Evolutionary conservation across 2,797 vertebrate species (phyloP).

Genomic region (Momotus momota): DNA sequence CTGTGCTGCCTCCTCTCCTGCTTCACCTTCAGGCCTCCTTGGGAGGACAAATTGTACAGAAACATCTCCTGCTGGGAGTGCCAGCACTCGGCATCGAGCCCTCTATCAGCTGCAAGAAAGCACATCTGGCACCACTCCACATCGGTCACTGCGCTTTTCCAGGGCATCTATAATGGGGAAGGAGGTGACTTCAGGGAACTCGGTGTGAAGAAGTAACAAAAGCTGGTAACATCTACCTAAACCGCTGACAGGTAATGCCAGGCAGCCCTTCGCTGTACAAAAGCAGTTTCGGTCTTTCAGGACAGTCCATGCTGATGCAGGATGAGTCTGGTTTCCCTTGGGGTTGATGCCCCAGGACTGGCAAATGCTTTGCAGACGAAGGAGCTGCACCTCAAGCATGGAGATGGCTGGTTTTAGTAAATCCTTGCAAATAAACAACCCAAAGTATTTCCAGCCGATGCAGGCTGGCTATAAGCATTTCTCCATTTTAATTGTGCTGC

Average conservation of each 20-base stretch:
- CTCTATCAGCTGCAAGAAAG: background rate
- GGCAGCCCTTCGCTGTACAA: background rate
- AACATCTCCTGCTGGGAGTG: background rate
- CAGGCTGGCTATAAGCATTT: background rate
- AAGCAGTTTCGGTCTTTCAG: background rate
- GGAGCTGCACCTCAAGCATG: background rate
- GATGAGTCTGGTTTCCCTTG: background rate
- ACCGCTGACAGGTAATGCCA: background rate
- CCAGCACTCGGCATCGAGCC: background rate
- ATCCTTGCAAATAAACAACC: background rate
- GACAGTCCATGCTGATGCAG: background rate
- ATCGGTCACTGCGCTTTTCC: background rate
- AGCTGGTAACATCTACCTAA: background rate
- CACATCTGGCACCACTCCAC: background rate
- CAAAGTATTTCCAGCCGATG: background rate
- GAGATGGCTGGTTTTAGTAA: background rate
- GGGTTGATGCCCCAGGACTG: background rate
- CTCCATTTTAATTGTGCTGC: background rate
- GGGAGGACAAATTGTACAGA: background rate
- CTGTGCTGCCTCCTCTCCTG: background rate
- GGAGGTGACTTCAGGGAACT: background rate
- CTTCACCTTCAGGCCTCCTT: background rate
- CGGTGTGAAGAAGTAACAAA: background rate
- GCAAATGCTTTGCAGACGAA: background rate
- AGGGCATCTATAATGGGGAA: fast-evolving